Base-by-base conservation (phyloP, 1,140 invertebrate species). In the Leucophenga varia region DNA sequence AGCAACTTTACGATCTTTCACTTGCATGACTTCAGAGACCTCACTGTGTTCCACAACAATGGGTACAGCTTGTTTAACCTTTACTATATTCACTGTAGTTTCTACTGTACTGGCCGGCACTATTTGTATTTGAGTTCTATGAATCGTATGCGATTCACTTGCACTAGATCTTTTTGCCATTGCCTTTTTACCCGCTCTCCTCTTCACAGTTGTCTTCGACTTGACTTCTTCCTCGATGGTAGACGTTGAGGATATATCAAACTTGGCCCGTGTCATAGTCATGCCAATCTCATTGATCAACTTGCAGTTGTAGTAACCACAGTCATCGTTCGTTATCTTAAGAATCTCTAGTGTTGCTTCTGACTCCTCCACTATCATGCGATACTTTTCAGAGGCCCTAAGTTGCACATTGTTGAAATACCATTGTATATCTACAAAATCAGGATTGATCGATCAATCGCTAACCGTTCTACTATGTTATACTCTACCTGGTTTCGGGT, bases 231-330 rank as follows among this genome's bases (percentile, higher is more conserved):
- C 70, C n/a, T n/a, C n/a, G n/a, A n/a, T n/a, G 6, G 41, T 39
- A 7, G 55, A 41, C 7, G 67, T 52, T 3, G 76, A 70, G 17
- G 72, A 76, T 47, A 92, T 84, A 52, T 84, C 83, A 25, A 95
- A 77, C 75, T 85, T 87, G 2, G 87, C 90, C 76, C 87, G 90
- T 2, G 88, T 88, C 42, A 84, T 81, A n/a, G 84, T 85, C 72
- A 87, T 82, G 43, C 91, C 90, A 40, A 89, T 85, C 57, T 89
- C 86, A 71, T 89, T 93, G 6, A 85, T 84, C 16, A 89, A 85
- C 78, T 90, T 90, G 71, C 93, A 96, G 54, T 86, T 84, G 61
- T 97, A 98, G 25, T 82, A 84, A 31, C 92, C 95, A 47, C 86
- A 84, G 58, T 91, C 82, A 35, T 87, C 83, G 53, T 84, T 82